Base-by-base conservation (phyloP, 2,888 invertebrate species). In the Sisyra terminalis region DNA sequence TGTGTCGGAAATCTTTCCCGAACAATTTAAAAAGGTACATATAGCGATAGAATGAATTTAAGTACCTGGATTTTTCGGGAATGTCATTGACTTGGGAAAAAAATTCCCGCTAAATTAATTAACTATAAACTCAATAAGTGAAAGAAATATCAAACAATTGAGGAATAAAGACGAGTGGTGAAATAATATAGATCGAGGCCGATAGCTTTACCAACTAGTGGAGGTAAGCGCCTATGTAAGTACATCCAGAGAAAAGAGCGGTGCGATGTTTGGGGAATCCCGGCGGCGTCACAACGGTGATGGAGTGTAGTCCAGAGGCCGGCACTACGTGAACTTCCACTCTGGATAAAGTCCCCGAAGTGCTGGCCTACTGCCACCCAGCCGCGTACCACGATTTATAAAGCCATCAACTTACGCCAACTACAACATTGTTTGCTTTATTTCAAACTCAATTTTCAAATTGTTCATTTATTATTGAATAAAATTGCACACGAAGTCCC, bases 231-330 rank as follows among this genome's bases (percentile, higher is more conserved):
- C 24, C 24, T 24, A 24, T 24, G 24, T 24, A 24, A 24, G 24
- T 24, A 24, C 24, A 9, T 29, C 30, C 8, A 29, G n/a, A 38
- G 40, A 13, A 50, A 50, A 49, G 48, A 46, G 51, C 46, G 43
- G 15, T 40, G 31, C 40, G 29, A 42, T 42, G 34, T 34, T 42
- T 32, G 45, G 43, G 41, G 49, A 46, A 49, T 55, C 56, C 53
- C 52, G 46, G 46, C 46, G 55, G 53, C 49, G 42, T 42, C 50
- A 49, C 41, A 46, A 45, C 48, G 44, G 52, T 57, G 58, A 58
- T 57, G 51, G 54, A 58, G 56, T 55, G 54, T 52, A 51, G 54
- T 55, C 53, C 47, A 49, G 56, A 54, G 56, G 51, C 31, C 31
- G 14, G 16, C 37, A 18, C n/a, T 16, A 37, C 37, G 16, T 37